A percentile compares a stretch with the other conserved stretches of the same genome.
Evolutionary conservation across 2,797 vertebrate species (phyloP).

Genomic region (Sciaenops ocellatus): DNA sequence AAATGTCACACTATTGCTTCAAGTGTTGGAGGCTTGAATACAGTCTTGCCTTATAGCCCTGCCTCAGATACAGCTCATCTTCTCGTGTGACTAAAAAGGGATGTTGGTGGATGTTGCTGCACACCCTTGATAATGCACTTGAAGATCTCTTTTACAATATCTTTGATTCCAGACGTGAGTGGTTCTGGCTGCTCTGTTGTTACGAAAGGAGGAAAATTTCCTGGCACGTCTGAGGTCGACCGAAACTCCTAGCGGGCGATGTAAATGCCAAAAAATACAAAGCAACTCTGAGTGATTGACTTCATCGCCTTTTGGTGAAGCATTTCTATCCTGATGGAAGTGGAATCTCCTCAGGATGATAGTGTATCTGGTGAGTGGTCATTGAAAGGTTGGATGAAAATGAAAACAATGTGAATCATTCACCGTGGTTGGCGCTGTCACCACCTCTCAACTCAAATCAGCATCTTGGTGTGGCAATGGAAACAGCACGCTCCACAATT

Average conservation of each 20-base stretch:
- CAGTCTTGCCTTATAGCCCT: not conserved
- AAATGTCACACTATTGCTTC: not conserved
- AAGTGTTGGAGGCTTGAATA: not conserved
- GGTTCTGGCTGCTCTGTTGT: slow-evolving; percentile 25
- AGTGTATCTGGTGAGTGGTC: not conserved
- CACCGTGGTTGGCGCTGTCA: slow-evolving; percentile 2
- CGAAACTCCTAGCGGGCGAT: not conserved
- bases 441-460: not conserved
- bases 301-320: slow-evolving; percentile 24
- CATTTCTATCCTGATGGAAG: slow-evolving; percentile 19
- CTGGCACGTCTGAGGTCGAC: slow-evolving; percentile 5
- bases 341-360: slow-evolving; percentile 11
- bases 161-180: slow-evolving; percentile 16
- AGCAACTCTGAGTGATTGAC: slow-evolving; percentile 10
- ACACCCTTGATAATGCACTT: not conserved
- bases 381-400: slow-evolving; percentile 30
- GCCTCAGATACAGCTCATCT: not conserved
- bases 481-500: slow-evolving; percentile 9
- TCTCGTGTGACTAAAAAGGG: not conserved
- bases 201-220: not conserved
- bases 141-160: slow-evolving; percentile 1
- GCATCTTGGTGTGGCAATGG: slow-evolving; percentile 4
- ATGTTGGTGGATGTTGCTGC: not conserved
- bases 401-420: slow-evolving; percentile 20
- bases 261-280: slow-evolving; percentile 36